Base-by-base conservation (phyloP, 1,140 invertebrate genomes). In the Carcinoscorpius rotundicauda region DNA sequence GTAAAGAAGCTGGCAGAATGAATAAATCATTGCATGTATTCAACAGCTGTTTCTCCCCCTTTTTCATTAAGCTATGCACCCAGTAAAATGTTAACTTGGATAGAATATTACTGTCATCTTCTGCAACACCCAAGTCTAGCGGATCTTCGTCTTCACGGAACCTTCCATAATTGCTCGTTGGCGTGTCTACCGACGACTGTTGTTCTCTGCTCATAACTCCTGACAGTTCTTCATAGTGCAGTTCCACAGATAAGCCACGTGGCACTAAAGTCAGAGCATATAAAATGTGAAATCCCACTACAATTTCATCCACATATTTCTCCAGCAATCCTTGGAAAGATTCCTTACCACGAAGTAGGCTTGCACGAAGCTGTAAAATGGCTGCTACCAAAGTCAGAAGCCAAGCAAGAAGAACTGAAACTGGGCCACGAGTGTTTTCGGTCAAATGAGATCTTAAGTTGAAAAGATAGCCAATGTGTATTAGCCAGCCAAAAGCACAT, bases 31-130 rank as follows among this genome's bases (percentile, higher is more conserved):
- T 87, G 0, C 84, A 77, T 72, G 83, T 82, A 62, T 83, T 81
- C 5, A 98, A 76, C 68, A 85, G 82, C 53, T 73, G 67, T 5
- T 86, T 85, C 4, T 83, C 80, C 4, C 93, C 93, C 80, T 92
- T 93, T 61, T 82, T 73, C 77, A 97, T 87, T 55, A 97, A 76
- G 6, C 88, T 87, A 66, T 86, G 82, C 0, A 95, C 90, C 93
- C 93, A 98, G 67, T 83, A 79, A 74, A 98, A 95, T 10, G 87
- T 77, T 5, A 97, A 78, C 72, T 84, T 85, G 0, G 91, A 92
- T 3, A 86, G 71, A 71, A 81, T 82, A 51, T 82, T 83, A 8
- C 80, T 78, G 66, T 84, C 82, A 75, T 93, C 87, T 82, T 93
- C 87, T 49, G 68, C 63, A 8, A 49, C n/a, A 5, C 61, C 70